phyloP scores from a whole-genome alignment of 2,797 vertebrate genomes.

The Gambelia wislizenii region DNA sequence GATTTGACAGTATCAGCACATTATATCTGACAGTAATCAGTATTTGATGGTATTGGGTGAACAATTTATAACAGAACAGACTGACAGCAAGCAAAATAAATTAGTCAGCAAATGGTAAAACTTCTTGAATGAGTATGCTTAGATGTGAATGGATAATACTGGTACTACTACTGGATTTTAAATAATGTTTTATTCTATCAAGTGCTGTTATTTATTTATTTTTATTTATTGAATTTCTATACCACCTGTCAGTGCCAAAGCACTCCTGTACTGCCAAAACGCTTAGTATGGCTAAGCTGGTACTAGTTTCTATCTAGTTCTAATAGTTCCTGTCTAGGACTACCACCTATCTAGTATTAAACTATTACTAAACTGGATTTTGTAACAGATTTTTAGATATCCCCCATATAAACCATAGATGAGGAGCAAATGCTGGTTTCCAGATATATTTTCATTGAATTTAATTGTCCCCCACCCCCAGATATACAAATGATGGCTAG shows the following conservation, averaged over 20 bases:
- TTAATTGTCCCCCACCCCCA: too few relatives aligned
- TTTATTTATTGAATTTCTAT: too few relatives aligned
- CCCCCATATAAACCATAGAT: neutral
- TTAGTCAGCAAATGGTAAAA: neutral
- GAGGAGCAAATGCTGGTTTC: neutral
- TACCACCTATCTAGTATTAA: too few relatives aligned
- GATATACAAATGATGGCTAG: too few relatives aligned
- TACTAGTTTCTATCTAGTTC: too few relatives aligned
- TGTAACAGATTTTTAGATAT: neutral
- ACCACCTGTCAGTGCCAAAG: too few relatives aligned
- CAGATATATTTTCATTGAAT: neutral
- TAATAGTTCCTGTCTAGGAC: too few relatives aligned
- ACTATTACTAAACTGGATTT: neutral
- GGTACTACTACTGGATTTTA: neutral
- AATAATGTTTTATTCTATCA: too few relatives aligned
- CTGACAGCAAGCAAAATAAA: neutral
- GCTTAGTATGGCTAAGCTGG: too few relatives aligned
- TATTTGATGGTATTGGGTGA: neutral
- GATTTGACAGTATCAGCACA: neutral
- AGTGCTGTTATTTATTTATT: too few relatives aligned
- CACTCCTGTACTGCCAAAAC: too few relatives aligned
- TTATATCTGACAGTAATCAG: neutral
- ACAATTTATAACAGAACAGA: neutral
- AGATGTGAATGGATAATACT: neutral
- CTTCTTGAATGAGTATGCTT: neutral